Evolutionary conservation across 2,113 vertebrate species (phyloP).

Genomic region (Cathartes aura): DNA sequence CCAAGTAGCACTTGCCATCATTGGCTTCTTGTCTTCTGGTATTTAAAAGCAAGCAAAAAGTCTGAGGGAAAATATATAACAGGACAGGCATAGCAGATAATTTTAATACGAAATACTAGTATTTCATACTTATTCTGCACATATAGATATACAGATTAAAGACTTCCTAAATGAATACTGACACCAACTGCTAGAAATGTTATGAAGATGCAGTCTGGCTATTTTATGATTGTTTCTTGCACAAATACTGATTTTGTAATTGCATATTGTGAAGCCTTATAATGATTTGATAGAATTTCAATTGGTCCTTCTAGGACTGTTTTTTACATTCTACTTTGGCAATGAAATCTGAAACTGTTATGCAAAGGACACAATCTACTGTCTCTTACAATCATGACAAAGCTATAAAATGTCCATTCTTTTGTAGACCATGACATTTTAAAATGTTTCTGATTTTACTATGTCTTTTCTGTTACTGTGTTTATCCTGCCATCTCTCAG

Average conservation of each 20-base stretch:
- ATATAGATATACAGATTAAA: neutral
- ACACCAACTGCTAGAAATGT: neutral
- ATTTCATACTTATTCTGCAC: neutral
- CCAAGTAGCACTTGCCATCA: neutral
- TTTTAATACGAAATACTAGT: neutral
- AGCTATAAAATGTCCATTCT: neutral
- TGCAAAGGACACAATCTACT: neutral
- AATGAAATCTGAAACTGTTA: neutral
- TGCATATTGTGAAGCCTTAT: neutral
- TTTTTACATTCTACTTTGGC: neutral
- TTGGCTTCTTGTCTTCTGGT: neutral
- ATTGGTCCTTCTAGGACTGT: neutral
- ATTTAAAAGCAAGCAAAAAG: neutral
- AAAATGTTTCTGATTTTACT: neutral
- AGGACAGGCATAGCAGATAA: neutral
- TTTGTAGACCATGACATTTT: neutral
- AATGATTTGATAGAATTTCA: neutral
- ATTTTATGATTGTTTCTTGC: conserved; percentile 18
- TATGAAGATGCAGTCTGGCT: neutral
- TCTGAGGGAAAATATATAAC: neutral
- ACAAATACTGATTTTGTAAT: conserved; percentile 14
- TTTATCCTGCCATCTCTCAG: neutral
- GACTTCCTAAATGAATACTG: neutral
- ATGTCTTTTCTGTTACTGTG: neutral
- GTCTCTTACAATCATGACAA: neutral